These are phyloP conservation scores for Albula glossodonta DNA, from an alignment of 2,113 vertebrate species.

Conservation along the genomic window DNA sequence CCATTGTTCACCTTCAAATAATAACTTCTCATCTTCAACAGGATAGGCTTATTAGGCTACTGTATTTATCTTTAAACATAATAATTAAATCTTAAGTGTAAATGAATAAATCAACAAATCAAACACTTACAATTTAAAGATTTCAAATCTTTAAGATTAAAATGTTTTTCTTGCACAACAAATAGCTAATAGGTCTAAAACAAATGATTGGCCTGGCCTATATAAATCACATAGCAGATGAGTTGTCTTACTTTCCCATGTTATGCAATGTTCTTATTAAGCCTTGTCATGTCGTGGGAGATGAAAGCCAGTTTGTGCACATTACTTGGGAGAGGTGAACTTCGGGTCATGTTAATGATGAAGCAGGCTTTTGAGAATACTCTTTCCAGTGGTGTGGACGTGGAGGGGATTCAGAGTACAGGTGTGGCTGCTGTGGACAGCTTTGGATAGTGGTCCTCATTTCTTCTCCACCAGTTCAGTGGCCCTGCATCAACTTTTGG, in stretches of 20 bases:
- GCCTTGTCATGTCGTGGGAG: not conserved
- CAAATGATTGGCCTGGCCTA: not conserved
- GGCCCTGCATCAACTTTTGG: not conserved
- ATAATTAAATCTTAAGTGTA: slow-evolving; percentile 14
- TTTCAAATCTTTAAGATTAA: slow-evolving; percentile 4
- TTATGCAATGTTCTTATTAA: not conserved
- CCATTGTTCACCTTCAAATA: too few species aligned
- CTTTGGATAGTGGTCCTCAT: slow-evolving; percentile 6
- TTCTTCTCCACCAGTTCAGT: slow-evolving; percentile 1
- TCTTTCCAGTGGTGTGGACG: not conserved
- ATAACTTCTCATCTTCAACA: too few species aligned
- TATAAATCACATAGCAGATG: not conserved
- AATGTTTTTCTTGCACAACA: slow-evolving; percentile 10
- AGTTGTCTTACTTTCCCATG: not conserved
- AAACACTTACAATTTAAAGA: not conserved
- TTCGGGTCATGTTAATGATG: not conserved
- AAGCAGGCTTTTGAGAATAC: not conserved
- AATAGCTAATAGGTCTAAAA: slow-evolving; percentile 8
- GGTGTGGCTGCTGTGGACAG: not conserved
- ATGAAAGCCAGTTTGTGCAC: not conserved
- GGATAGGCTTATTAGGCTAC: too few species aligned
- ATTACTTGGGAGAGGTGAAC: not conserved
- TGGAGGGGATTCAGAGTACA: not conserved
- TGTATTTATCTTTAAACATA: not conserved
- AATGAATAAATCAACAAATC: slow-evolving; percentile 4